These are phyloP conservation scores for Bufo gargarizans DNA, from an alignment of 2,113 vertebrate species.

Conservation along the genomic window DNA sequence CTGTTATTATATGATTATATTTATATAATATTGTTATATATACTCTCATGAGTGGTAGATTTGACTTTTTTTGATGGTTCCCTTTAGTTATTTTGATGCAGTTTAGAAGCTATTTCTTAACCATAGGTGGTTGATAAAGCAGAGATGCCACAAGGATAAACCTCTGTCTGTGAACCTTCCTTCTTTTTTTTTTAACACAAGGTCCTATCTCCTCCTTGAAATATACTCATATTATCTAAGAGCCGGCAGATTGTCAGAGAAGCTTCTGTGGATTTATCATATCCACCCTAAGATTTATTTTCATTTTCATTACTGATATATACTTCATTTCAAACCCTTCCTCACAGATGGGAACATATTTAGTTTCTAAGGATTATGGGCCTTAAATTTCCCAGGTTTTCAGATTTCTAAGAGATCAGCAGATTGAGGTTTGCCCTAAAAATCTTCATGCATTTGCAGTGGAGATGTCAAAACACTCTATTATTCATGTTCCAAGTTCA, in stretches of 20 bases:
- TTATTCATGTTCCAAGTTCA: conserved; percentile 8
- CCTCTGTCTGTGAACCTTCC: background rate
- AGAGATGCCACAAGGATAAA: background rate
- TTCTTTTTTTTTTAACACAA: background rate
- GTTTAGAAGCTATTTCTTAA: background rate
- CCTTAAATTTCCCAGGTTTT: conserved; percentile 36
- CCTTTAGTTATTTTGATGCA: background rate
- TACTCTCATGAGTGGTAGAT: background rate
- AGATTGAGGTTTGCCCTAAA: background rate
- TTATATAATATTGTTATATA: background rate
- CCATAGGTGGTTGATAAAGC: background rate
- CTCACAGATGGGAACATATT: conserved; percentile 21
- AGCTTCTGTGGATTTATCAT: conserved; percentile 10
- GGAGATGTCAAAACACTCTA: conserved; percentile 15
- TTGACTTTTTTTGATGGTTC: background rate
- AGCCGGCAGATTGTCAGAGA: conserved; percentile 15
- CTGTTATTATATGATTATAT: background rate
- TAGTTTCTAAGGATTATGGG: conserved; percentile 36
- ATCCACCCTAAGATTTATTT: conserved; percentile 34
- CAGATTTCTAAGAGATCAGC: conserved; percentile 33
- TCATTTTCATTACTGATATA: conserved; percentile 36
- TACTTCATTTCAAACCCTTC: conserved; percentile 18
- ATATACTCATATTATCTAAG: background rate
- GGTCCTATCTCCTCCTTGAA: background rate
- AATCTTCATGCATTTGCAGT: background rate